Evolutionary conservation across 2,113 vertebrate species (phyloP).

Genomic region (Platycercus adscitus): DNA sequence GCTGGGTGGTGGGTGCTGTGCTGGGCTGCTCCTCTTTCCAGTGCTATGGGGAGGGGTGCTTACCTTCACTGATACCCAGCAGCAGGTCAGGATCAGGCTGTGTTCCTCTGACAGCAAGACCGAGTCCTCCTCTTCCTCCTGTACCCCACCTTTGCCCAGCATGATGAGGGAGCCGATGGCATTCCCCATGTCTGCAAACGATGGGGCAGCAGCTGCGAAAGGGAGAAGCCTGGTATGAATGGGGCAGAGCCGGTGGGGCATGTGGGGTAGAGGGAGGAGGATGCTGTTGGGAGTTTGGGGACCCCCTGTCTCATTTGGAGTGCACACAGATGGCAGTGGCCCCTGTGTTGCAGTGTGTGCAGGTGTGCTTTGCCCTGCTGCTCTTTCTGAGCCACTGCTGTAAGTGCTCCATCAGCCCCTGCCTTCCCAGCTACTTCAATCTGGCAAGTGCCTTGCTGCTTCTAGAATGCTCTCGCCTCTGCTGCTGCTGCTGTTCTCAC

Average conservation of each 20-base stretch:
- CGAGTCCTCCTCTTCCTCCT: constrained; percentile 70
- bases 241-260: not conserved
- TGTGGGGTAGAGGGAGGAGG: not conserved
- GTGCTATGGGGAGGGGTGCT: not conserved
- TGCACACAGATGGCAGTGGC: not conserved
- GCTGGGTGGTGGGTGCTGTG: not conserved
- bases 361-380: not conserved
- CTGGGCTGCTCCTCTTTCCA: accelerated
- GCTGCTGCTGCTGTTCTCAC: not conserved
- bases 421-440: not conserved
- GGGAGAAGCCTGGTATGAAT: not conserved
- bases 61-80: constrained; percentile 93
- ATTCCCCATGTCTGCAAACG: constrained; percentile 89
- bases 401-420: not conserved
- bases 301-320: not conserved
- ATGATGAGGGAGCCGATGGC: constrained; percentile 84
- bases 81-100: constrained; percentile 88
- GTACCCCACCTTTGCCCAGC: constrained; percentile 57
- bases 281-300: not conserved
- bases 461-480: not conserved
- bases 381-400: not conserved
- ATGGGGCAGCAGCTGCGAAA: constrained; percentile 80
- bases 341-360: accelerated
- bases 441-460: not conserved
- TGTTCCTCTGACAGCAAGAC: constrained; percentile 88